A percentile compares a stretch with the other conserved stretches of the same genome.
phyloP scores from a whole-genome alignment of 2,888 invertebrate species.

The Selenia dentaria region DNA sequence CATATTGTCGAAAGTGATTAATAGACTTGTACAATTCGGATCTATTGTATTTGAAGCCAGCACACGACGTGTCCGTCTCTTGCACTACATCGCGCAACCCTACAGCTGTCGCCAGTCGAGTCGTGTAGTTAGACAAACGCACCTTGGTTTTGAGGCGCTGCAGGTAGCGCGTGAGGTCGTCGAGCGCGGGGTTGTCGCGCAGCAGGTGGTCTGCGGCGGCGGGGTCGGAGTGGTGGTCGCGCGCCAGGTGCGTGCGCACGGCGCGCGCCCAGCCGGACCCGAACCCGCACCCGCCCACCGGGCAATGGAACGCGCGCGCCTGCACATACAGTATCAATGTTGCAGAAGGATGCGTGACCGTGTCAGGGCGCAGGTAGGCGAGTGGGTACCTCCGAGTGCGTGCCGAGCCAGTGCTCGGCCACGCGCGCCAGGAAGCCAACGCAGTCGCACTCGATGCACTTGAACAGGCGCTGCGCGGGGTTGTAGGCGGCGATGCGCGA shows the following conservation, averaged over 20 bases:
- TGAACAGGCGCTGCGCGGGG: constrained; percentile 89
- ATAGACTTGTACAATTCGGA: no score
- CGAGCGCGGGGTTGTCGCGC: constrained; percentile 89
- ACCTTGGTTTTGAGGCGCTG: constrained; percentile 88
- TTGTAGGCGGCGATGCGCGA: constrained; percentile 93
- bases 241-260: constrained; percentile 88
- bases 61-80: no score
- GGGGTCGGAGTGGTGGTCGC: constrained; percentile 89
- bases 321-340: constrained; percentile 1
- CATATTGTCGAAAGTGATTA: no score
- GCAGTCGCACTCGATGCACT: constrained; percentile 91
- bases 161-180: constrained; percentile 89
- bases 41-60: no score
- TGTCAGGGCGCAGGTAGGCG: no score
- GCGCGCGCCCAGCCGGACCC: constrained; percentile 91
- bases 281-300: constrained; percentile 89
- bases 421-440: constrained; percentile 89
- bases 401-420: constrained; percentile 91
- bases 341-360: no score
- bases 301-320: constrained; percentile 88
- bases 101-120: no score
- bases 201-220: constrained; percentile 85
- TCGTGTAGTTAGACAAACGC: no score
- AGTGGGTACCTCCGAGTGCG: constrained; percentile 85
- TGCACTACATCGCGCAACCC: no score